Conservation (phyloP, 2,113 vertebrate genomes). For the Cyphomyrus discorhynchus region DNA sequence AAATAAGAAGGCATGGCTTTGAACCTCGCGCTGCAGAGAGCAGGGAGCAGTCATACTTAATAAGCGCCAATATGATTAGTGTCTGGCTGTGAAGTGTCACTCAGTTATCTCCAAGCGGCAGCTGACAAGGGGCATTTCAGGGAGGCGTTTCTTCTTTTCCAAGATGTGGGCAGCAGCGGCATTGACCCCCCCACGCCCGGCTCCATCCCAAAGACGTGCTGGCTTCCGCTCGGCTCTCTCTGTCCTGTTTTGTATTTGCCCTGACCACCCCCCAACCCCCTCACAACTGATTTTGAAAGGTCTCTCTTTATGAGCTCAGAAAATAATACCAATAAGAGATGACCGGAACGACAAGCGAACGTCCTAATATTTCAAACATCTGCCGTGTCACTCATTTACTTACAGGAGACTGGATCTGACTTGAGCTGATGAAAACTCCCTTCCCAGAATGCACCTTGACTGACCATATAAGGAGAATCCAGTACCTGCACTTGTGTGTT, state of each 20-base stretch:
- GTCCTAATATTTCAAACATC: background rate
- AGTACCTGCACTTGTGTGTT: background rate
- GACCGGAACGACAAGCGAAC: background rate
- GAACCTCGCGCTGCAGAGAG: slow-evolving; percentile 62
- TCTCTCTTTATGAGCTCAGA: background rate
- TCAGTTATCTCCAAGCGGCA: slow-evolving; percentile 70
- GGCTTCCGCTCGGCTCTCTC: background rate
- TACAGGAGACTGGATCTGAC: background rate
- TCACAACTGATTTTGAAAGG: background rate
- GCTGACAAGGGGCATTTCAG: slow-evolving; percentile 61
- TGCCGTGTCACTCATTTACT: background rate
- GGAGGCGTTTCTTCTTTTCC: slow-evolving; percentile 41
- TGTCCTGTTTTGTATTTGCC: background rate
- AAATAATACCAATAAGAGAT: background rate
- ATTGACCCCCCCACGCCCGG: slow-evolving; percentile 25
- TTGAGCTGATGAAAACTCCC: background rate
- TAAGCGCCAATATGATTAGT: slow-evolving; percentile 73
- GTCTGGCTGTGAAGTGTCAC: slow-evolving; percentile 68
- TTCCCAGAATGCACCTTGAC: background rate
- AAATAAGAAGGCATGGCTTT: slow-evolving; percentile 66
- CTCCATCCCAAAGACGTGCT: background rate
- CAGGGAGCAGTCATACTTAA: slow-evolving; percentile 60
- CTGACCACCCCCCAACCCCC: background rate
- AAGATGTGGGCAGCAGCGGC: slow-evolving; percentile 42
- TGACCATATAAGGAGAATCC: background rate